phyloP scores from a whole-genome alignment of 2,113 vertebrate genomes.

The Isichthys henryi region DNA sequence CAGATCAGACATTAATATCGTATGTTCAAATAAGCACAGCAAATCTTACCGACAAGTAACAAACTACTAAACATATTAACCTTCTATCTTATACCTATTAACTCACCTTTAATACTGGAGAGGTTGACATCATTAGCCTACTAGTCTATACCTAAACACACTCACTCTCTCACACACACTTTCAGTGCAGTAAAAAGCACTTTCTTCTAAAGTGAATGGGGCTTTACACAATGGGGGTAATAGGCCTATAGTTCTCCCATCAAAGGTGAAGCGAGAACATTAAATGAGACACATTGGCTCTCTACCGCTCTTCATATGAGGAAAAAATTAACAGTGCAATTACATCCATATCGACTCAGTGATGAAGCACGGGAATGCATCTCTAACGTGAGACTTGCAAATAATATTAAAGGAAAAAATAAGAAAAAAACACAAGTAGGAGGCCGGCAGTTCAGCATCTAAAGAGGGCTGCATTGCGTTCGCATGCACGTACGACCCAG shows the following conservation, averaged over 20 bases:
- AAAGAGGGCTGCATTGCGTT: background rate
- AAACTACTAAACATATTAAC: background rate
- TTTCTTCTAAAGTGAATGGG: background rate
- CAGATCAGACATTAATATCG: background rate
- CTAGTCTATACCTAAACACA: background rate
- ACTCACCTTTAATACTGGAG: background rate
- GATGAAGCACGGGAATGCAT: constrained; percentile 15
- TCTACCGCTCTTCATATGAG: background rate
- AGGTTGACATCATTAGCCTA: background rate
- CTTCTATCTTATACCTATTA: background rate
- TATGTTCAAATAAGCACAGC: background rate
- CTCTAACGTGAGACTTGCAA: constrained; percentile 10
- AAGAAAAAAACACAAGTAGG: background rate
- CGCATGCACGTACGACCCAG: background rate
- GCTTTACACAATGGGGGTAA: constrained; percentile 15
- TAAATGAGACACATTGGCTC: constrained; percentile 5
- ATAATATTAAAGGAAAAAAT: constrained; percentile 20
- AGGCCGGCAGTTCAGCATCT: background rate
- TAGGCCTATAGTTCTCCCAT: background rate
- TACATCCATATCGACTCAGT: constrained; percentile 11
- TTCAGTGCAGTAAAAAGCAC: background rate
- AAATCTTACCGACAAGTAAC: background rate
- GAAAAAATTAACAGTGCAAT: background rate
- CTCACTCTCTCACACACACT: background rate
- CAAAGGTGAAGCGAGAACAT: background rate